Base-by-base conservation (phyloP, 2,797 vertebrate genomes). In the Anguilla marmorata region DNA sequence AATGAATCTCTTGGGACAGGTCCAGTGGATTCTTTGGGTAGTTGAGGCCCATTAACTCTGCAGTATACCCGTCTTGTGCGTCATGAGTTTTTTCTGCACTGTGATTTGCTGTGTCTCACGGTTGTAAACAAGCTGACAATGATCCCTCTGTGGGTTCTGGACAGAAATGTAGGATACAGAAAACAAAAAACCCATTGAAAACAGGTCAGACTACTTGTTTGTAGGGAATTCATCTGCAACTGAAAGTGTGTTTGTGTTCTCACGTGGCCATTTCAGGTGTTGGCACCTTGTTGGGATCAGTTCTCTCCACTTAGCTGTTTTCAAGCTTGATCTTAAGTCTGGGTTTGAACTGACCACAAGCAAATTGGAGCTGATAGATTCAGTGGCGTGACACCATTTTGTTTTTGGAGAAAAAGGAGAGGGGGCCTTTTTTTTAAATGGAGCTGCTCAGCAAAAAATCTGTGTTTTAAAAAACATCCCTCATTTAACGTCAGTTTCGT, bases 101-200 rank as follows among this genome's bases (percentile, higher is more conserved):
- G 19, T 45, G 45, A 41, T 48, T 54, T 56, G 8, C 50, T 54
- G 19, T 12, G 16, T 24, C 79, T 82, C 6, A 82, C 19, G 21
- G 83, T 27, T 52, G 54, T 84, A 56, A 84, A 84, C 79, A 45
- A n/a, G n/a, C 48, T 83, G 50, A 56, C 83, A 84, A 54, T 11
- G 3, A 30, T 30, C 2, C 83, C 83, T 56, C 83, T 56, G 83
- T 84, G 50, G n/a, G 11, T 41, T 54, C 19, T 54, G 48, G 12
- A 14, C 80, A 27, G 80, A 83, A 54, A 52, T 50, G 48, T 83
- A n/a, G 21, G 48, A 41, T 7, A 52, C 45, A n/a, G 80, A 54
- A 30, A 19, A 37, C 19, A 24, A 82, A 52, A 5, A 30, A n/a
- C n/a, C 45, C 19, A 27, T 48, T 19, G 33, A 33, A 79, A 45